Evolutionary conservation across 2,888 invertebrate species (phyloP), one percentile per base, ranked within the genome.

Genomic region (Catocala fraxini): DNA sequence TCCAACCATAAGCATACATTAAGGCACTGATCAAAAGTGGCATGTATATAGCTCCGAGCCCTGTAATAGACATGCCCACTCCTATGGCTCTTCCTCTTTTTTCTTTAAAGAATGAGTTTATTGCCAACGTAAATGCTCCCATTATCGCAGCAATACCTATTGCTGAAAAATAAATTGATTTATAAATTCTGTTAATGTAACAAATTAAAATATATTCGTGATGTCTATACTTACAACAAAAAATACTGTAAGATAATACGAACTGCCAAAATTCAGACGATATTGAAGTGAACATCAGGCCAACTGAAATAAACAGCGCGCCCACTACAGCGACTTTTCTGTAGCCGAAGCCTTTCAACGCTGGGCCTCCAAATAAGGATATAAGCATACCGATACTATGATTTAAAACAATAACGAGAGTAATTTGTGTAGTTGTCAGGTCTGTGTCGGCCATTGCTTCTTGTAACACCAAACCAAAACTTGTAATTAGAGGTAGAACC

Each of bases 391-490:
- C 96, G 73, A 96, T 95, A 15, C 96, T 96, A 72, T 96, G 95
- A 82, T 97, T 96, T 12, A 96, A 86, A 72, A 95, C 96, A 56
- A 96, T 95, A 49, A 97, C 95, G 25, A 96, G 87, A 2, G 96
- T 94, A 6, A 95, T 94, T 78, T 96, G 95, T 0, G 96, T 95
- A 0, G 95, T 95, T 11, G 95, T 89, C 60, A 97, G 86, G 5
- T 94, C 94, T 1, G 96, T 88, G 5, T 92, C 90, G 2, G 84
- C 85, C 74, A 96, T 96, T 5, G 95, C 95, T 75, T 96, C 95
- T 89, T 96, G 95, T 80, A 96, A 96, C 34, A 97, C 90, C 56
- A 97, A 89, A n/a, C 96, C 96, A 74, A 96, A 96, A 56, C 95
- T 95, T 77, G 96, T 95, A 63, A 96, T 91, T 12, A 96, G 89